Conservation (phyloP, 2,113 vertebrate species). For the Neogobius melanostomus region DNA sequence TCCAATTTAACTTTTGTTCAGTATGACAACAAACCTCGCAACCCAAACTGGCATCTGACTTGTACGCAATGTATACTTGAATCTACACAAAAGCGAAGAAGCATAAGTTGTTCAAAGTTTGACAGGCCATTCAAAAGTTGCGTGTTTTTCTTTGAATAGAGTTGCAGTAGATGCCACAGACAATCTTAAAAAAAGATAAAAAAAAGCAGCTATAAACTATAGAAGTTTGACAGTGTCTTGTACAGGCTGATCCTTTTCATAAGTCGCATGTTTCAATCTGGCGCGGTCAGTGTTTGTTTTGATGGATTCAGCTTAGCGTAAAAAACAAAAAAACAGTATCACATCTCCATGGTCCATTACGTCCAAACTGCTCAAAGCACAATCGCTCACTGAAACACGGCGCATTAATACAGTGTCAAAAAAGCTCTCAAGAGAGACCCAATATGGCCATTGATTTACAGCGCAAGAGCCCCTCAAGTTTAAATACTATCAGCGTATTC, state of each 20-base stretch:
- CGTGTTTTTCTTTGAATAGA: neutral
- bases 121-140: neutral
- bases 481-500: no score
- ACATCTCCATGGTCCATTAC: constrained; percentile 5
- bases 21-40: no score
- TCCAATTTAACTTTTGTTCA: no score
- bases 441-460: neutral
- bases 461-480: neutral
- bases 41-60: no score
- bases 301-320: constrained; percentile 5
- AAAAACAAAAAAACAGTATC: constrained; percentile 1
- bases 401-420: neutral
- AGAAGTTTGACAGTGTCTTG: neutral
- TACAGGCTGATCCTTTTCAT: neutral
- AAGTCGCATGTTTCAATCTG: neutral
- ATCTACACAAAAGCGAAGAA: neutral
- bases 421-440: neutral
- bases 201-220: neutral
- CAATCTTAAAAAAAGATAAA: neutral
- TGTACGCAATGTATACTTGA: neutral
- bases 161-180: neutral
- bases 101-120: neutral
- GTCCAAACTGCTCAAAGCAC: constrained; percentile 1
- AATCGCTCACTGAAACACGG: neutral
- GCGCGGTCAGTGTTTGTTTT: constrained; percentile 4